Conservation (phyloP, 2,797 vertebrate species). For the Sebastes minor region DNA sequence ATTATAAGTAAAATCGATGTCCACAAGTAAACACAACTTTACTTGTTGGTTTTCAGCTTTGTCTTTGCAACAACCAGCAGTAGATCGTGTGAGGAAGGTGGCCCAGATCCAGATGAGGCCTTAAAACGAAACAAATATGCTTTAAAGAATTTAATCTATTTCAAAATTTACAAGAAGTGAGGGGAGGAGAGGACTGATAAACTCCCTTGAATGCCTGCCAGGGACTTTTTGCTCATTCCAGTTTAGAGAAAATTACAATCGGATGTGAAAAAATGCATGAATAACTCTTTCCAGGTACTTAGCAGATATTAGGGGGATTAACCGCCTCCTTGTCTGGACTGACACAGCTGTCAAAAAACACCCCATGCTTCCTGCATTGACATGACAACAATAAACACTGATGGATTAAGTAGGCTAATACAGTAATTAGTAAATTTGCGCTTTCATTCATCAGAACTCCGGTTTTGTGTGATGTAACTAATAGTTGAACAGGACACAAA, state of each 20-base stretch:
- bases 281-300: neutral
- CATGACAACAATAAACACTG: neutral
- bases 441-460: neutral
- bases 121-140: neutral
- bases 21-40: neutral
- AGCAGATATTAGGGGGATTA: neutral
- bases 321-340: too few relatives aligned
- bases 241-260: neutral
- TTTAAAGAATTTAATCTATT: neutral
- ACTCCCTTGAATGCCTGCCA: neutral
- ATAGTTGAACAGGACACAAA: neutral
- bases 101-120: neutral
- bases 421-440: neutral
- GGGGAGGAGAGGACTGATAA: neutral
- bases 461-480: neutral
- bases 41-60: neutral
- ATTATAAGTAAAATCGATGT: neutral
- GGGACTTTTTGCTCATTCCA: slow-evolving; percentile 1
- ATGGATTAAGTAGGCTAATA: neutral
- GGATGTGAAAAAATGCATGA: neutral
- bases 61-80: too few relatives aligned
- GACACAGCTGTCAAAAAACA: neutral
- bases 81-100: neutral
- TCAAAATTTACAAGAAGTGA: neutral
- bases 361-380: neutral